A percentile compares a stretch with the other conserved stretches of the same genome.
Conservation (phyloP, 2,113 vertebrate species). For the Erythrolamprus reginae region DNA sequence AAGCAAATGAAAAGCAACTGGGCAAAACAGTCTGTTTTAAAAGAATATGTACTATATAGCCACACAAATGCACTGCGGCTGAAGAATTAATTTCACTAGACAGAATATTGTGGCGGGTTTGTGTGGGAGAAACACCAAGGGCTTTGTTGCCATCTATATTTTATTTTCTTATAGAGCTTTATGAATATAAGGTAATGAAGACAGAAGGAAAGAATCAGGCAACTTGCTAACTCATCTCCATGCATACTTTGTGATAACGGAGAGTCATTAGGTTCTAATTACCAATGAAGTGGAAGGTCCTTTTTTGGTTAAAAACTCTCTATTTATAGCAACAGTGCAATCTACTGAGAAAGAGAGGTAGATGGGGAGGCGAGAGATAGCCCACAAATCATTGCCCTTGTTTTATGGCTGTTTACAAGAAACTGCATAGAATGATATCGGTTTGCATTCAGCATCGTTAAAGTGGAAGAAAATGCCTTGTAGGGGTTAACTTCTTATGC, state of each 20-base stretch:
- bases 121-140: neutral
- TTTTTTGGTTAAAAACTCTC: constrained; percentile 59
- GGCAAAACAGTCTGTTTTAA: neutral
- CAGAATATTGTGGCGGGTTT: neutral
- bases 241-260: constrained; percentile 42
- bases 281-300: constrained; percentile 40
- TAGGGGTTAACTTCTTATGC: constrained; percentile 80
- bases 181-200: neutral
- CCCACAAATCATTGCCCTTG: constrained; percentile 57
- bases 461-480: constrained; percentile 64
- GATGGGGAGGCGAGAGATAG: constrained; percentile 31
- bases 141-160: constrained; percentile 21
- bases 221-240: constrained; percentile 40
- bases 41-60: neutral
- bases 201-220: neutral
- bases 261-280: constrained; percentile 58
- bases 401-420: constrained; percentile 57
- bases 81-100: constrained; percentile 8
- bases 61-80: neutral
- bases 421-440: constrained; percentile 49
- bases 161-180: constrained; percentile 25
- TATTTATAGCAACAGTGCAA: constrained; percentile 56
- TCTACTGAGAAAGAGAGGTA: constrained; percentile 16
- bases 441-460: constrained; percentile 37
- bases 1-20: constrained; percentile 30